phyloP scores from a whole-genome alignment of 2,797 vertebrate species.

The Eleutherodactylus coqui region DNA sequence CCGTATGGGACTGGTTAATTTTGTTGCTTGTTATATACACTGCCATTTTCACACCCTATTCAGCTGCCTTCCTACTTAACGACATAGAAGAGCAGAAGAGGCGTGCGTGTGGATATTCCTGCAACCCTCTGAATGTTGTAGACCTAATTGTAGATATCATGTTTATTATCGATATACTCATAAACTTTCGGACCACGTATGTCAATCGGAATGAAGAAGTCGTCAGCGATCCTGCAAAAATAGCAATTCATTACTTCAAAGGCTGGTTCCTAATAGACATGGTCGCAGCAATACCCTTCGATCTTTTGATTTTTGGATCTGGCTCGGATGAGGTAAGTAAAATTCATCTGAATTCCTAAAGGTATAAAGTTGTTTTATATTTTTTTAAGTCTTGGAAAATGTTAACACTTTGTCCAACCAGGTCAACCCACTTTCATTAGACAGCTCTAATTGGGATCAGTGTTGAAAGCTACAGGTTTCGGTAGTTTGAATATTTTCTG shows the following conservation, averaged over 20 bases:
- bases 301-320: constrained; percentile 98
- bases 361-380: background rate
- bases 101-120: constrained; percentile 94
- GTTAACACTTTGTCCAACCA: background rate
- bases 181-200: constrained; percentile 99
- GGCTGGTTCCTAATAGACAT: constrained; percentile 99
- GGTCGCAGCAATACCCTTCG: constrained; percentile 98
- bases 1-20: constrained; percentile 99
- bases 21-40: constrained; percentile 97
- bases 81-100: constrained; percentile 93
- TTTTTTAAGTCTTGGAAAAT: background rate
- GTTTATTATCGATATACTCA: constrained; percentile 99
- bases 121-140: constrained; percentile 95
- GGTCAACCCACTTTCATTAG: no score
- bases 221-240: constrained; percentile 96
- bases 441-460: no score
- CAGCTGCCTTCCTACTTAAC: constrained; percentile 96
- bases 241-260: constrained; percentile 99
- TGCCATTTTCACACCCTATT: constrained; percentile 96
- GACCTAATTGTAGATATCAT: constrained; percentile 99
- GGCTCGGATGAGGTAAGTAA: constrained; percentile 97
- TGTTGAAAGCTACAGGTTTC: no score
- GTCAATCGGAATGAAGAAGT: constrained; percentile 98
- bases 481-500: no score
- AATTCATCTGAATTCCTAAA: no score